Percentiles rank a stretch among this genome's conserved stretches.
Conservation (phyloP, 2,797 vertebrate genomes). For the Lithobates sylvaticus region DNA sequence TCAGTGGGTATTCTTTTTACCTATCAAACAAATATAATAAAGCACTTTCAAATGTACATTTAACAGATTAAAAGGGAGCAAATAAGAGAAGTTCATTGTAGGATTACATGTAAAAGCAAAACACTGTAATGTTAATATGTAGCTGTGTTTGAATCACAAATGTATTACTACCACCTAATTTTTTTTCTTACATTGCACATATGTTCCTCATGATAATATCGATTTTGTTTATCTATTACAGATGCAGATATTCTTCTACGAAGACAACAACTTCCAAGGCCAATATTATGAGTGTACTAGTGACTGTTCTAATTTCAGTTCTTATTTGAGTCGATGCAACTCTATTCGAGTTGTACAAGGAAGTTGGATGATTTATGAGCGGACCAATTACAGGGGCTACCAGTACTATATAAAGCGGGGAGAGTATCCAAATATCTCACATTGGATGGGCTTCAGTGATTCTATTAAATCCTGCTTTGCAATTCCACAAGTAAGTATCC, state of each 20-base stretch:
- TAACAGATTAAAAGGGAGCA: too few relatives aligned
- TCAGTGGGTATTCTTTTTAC: too few relatives aligned
- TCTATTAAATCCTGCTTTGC: conserved; percentile 48
- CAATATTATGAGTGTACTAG: conserved; percentile 37
- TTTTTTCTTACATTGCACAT: too few relatives aligned
- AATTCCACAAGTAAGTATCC: conserved; percentile 37
- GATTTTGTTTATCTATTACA: neutral
- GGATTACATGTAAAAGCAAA: too few relatives aligned
- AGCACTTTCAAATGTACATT: too few relatives aligned
- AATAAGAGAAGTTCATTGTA: too few relatives aligned
- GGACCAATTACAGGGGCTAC: conserved; percentile 41
- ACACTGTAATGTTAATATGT: too few relatives aligned
- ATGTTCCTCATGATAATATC: neutral
- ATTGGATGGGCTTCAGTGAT: conserved; percentile 54
- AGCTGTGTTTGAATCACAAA: too few relatives aligned
- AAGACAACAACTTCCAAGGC: conserved; percentile 38
- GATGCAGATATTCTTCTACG: conserved; percentile 57
- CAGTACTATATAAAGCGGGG: conserved; percentile 53
- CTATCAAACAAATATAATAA: too few relatives aligned
- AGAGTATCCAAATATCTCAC: conserved; percentile 41
- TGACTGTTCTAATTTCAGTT: conserved; percentile 40
- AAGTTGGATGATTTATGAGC: conserved; percentile 48
- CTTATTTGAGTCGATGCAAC: conserved; percentile 37
- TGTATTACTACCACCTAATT: too few relatives aligned
- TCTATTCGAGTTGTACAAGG: conserved; percentile 50